Conservation (phyloP, 2,113 vertebrate species). For the Halcyon senegalensis region DNA sequence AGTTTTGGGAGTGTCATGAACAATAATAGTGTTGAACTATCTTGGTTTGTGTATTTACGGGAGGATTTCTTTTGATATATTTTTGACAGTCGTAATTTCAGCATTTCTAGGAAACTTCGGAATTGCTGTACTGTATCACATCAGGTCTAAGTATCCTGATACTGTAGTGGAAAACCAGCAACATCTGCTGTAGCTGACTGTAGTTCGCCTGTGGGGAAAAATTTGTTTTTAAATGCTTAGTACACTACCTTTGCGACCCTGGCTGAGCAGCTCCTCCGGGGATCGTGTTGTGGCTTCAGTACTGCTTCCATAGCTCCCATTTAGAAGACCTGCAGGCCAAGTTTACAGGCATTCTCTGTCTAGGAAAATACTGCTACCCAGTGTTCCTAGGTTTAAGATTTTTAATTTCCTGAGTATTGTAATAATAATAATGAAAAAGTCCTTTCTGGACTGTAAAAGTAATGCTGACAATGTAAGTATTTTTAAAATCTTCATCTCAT, state of each 20-base stretch:
- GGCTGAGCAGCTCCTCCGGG: neutral
- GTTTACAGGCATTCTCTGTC: accelerated
- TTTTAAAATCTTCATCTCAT: neutral
- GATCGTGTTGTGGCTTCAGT: neutral
- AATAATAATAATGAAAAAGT: neutral
- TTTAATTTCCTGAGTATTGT: neutral
- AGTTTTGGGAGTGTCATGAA: neutral
- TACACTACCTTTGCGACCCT: accelerated
- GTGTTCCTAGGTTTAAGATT: neutral
- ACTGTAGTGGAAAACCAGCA: neutral
- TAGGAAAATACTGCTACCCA: neutral
- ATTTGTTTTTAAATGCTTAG: neutral
- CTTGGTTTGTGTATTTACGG: neutral
- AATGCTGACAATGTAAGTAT: neutral
- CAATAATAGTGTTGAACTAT: neutral
- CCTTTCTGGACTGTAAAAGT: neutral
- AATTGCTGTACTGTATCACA: neutral
- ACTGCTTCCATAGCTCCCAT: neutral
- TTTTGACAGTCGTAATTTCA: neutral
- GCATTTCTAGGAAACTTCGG: neutral
- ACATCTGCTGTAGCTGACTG: neutral
- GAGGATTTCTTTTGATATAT: neutral
- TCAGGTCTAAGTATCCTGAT: neutral
- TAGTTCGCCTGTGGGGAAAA: neutral
- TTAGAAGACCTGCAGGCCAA: no score